These are phyloP conservation scores for Pogonophryne albipinna DNA, from an alignment of 2,797 vertebrate genomes.

Conservation along the genomic window DNA sequence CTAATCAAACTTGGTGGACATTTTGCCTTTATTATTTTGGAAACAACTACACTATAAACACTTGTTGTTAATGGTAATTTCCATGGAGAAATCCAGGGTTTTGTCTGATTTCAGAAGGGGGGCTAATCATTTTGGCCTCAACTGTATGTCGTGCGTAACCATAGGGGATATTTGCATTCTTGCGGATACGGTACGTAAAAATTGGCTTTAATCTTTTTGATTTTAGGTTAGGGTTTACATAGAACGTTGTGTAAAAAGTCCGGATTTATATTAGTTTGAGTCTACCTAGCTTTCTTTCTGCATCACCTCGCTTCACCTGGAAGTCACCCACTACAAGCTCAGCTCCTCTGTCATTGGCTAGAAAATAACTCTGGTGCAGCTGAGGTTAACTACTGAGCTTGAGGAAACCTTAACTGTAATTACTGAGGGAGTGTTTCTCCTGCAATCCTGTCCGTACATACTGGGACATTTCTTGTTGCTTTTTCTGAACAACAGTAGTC, in stretches of 20 bases:
- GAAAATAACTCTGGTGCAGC: conserved; percentile 20
- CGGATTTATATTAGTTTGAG: neutral
- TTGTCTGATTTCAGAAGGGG: too few species aligned
- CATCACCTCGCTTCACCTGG: conserved; percentile 38
- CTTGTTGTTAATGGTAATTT: too few species aligned
- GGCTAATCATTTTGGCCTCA: too few species aligned
- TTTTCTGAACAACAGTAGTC: conserved; percentile 14
- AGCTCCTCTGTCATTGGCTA: conserved; percentile 33
- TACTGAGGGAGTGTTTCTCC: conserved; percentile 56
- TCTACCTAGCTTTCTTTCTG: conserved; percentile 7
- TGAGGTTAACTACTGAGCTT: conserved; percentile 44
- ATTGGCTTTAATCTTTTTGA: too few species aligned
- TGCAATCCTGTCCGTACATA: conserved; percentile 24
- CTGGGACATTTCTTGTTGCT: conserved; percentile 2
- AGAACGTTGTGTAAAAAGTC: neutral
- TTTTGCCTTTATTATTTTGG: too few species aligned
- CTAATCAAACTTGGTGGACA: too few species aligned
- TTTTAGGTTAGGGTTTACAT: too few species aligned
- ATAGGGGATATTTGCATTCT: too few species aligned
- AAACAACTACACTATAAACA: too few species aligned
- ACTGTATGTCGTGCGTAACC: too few species aligned
- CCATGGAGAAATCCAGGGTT: too few species aligned
- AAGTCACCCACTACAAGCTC: conserved; percentile 13
- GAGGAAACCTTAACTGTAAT: conserved; percentile 49
- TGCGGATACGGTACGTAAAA: too few species aligned